Evolutionary conservation across 2,888 invertebrate species (phyloP).

Genomic region (Drosophila affinis): DNA sequence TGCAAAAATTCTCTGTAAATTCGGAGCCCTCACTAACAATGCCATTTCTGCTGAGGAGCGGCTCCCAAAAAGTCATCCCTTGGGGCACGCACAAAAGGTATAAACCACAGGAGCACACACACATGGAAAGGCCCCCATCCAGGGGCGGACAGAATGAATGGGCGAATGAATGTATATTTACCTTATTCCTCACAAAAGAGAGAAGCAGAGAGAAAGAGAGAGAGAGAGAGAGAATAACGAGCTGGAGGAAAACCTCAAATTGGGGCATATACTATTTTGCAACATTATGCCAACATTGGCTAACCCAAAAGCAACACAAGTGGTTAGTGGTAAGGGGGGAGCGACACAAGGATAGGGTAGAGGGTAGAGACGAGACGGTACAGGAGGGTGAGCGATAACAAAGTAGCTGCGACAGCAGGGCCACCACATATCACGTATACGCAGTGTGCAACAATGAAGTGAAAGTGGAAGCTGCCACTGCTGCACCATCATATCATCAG

Average conservation of each 20-base stretch:
- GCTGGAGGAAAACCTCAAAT: conserved; percentile 59
- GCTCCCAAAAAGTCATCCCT: conserved; percentile 25
- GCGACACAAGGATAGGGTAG: background rate
- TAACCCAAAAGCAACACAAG: conserved; percentile 49
- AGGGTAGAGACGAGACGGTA: background rate
- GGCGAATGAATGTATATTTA: conserved; percentile 66
- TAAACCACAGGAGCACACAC: conserved; percentile 41
- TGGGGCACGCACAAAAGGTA: conserved; percentile 70
- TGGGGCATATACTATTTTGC: conserved; percentile 59
- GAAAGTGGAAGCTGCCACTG: conserved; percentile 40
- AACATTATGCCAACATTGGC: conserved; percentile 64
- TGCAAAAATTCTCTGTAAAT: conserved; percentile 37
- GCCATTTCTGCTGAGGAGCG: conserved; percentile 12
- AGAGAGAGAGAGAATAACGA: conserved; percentile 6
- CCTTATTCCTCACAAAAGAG: conserved; percentile 55
- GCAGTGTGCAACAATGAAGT: conserved; percentile 70
- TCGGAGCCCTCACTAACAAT: conserved; percentile 41
- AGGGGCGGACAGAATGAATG: conserved; percentile 37
- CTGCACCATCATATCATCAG: background rate
- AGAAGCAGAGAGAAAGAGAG: background rate
- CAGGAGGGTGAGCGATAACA: conserved; percentile 54
- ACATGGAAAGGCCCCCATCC: conserved; percentile 8
- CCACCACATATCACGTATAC: conserved; percentile 71
- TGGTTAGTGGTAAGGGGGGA: background rate
- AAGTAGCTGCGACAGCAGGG: conserved; percentile 65